These are phyloP conservation scores for Pholis gunnellus DNA, from an alignment of 2,113 vertebrate genomes.

Conservation along the genomic window DNA sequence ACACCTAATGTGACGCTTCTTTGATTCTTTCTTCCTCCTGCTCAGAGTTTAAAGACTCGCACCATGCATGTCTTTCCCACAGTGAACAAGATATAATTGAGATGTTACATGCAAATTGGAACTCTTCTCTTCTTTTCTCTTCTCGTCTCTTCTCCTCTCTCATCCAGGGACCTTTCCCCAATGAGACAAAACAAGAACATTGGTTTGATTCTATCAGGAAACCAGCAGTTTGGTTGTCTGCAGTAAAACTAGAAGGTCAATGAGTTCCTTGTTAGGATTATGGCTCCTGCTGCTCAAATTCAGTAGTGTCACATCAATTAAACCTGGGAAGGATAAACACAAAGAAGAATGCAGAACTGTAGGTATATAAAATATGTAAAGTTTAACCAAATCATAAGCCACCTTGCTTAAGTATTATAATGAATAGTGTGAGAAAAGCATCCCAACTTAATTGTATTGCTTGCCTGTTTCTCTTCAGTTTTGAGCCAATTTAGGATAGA, in stretches of 20 bases:
- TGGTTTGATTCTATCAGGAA: slow-evolving; percentile 6
- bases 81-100: not conserved
- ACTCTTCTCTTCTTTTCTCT: not conserved
- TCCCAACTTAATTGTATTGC: not conserved
- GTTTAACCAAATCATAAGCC: not conserved
- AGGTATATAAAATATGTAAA: not conserved
- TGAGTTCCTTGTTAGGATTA: not conserved
- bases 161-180: not conserved
- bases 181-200: slow-evolving; percentile 1
- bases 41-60: slow-evolving; percentile 11
- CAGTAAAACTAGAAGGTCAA: not conserved
- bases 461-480: not conserved
- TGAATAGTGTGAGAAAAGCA: not conserved
- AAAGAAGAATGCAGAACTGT: not conserved
- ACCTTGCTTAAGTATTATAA: not conserved
- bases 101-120: slow-evolving; percentile 9
- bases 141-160: not conserved
- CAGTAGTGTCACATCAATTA: not conserved
- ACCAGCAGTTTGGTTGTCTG: not conserved
- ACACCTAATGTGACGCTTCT: not conserved
- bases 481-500: not conserved
- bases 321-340: not conserved
- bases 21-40: not conserved
- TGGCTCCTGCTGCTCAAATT: not conserved
- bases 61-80: slow-evolving; percentile 3